Conservation (phyloP, 2,797 vertebrate species). For the Enteromius thamalakanensis region DNA sequence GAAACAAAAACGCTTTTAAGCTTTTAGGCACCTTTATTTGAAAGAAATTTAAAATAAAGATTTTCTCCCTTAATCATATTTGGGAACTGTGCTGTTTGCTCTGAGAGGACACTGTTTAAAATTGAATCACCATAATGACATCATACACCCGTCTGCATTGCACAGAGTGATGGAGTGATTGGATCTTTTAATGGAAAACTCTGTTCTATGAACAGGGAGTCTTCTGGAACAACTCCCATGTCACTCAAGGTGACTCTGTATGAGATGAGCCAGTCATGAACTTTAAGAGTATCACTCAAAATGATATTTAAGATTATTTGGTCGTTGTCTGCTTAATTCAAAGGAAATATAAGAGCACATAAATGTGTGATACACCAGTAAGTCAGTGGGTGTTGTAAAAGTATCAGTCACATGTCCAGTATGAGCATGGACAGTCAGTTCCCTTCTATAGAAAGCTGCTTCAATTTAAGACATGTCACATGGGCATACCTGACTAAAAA, state of each 20-base stretch:
- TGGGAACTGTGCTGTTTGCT: not conserved
- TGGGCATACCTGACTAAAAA: slow-evolving; percentile 73
- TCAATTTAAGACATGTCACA: slow-evolving; percentile 69
- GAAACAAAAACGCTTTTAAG: too few relatives aligned
- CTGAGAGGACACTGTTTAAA: not conserved
- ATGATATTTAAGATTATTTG: not conserved
- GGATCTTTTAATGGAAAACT: slow-evolving; percentile 33
- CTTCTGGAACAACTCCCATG: slow-evolving; percentile 2
- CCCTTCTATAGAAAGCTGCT: slow-evolving; percentile 61
- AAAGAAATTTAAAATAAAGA: not conserved
- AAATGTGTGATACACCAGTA: not conserved
- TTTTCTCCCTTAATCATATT: not conserved
- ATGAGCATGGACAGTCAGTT: slow-evolving; percentile 24
- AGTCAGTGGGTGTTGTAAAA: slow-evolving; percentile 1
- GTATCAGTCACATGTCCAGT: not conserved
- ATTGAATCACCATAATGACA: not conserved
- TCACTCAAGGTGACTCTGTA: not conserved
- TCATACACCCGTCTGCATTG: not conserved
- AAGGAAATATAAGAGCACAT: not conserved
- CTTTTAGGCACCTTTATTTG: too few relatives aligned
- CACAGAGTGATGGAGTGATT: not conserved
- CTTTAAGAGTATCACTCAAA: not conserved
- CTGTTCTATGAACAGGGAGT: slow-evolving; percentile 6
- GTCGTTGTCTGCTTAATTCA: not conserved
- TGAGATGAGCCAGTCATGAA: not conserved